These are phyloP conservation scores for Gymnoscopelus microlampas DNA, from an alignment of 2,797 vertebrate species.

Conservation along the genomic window DNA sequence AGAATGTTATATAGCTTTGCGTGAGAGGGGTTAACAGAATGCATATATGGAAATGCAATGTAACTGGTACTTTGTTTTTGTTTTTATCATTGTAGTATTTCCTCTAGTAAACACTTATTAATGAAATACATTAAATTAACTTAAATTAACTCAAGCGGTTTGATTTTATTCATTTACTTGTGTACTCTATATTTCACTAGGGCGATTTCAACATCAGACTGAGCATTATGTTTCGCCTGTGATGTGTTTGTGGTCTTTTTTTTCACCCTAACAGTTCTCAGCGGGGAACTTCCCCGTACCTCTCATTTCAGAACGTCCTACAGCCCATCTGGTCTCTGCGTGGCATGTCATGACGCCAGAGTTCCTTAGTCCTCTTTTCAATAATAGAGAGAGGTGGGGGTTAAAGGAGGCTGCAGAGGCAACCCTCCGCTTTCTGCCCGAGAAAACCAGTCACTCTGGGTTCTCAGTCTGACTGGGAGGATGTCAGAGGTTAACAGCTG, in stretches of 20 bases:
- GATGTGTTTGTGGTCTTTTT: constrained; percentile 39
- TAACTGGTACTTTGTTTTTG: constrained; percentile 66
- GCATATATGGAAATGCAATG: constrained; percentile 57
- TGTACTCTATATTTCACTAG: constrained; percentile 1
- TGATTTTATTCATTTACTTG: constrained; percentile 17
- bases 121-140: constrained; percentile 75
- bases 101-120: constrained; percentile 75
- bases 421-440: constrained; percentile 32
- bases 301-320: constrained; percentile 50
- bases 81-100: constrained; percentile 71
- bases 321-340: constrained; percentile 26
- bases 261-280: constrained; percentile 40
- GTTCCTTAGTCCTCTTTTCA: constrained; percentile 52
- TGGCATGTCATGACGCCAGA: constrained; percentile 35
- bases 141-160: constrained; percentile 35
- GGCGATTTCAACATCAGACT: constrained; percentile 56
- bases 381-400: constrained; percentile 35
- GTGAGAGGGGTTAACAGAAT: constrained; percentile 24
- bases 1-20: constrained; percentile 27
- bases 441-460: constrained; percentile 39
- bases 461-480: constrained; percentile 58
- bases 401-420: constrained; percentile 12
- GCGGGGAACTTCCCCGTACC: constrained; percentile 55
- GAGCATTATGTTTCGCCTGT: constrained; percentile 54
- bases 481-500: neutral